Evolutionary conservation across 2,888 invertebrate genomes (phyloP), one percentile per base, ranked within the genome.

Genomic region (Hoplodrina blanda): DNA sequence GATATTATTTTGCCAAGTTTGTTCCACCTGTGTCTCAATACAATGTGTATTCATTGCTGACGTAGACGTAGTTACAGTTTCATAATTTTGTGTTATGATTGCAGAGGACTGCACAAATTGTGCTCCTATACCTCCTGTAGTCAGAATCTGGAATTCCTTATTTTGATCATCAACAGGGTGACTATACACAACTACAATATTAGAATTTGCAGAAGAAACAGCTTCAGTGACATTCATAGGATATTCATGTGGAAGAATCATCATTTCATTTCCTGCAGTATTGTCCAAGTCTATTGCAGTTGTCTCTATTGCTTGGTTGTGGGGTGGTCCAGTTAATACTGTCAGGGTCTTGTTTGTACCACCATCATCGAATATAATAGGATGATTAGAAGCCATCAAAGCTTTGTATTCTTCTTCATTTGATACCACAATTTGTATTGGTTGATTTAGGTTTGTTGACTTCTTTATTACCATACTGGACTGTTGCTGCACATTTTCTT

Each of bases 161-260:
- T 94, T 95, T 88, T 95, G 94, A 69, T 96, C 96, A 85, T 96
- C 95, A 49, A 97, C 94, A 55, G 96, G 96, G 87, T 97, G 97
- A 88, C 97, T 97, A 82, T 97, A 97, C 20, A 97, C 95, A 59
- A 97, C 97, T 17, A 97, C 97, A 87, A 97, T 97, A 83, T 97
- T 97, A 2, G 97, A 96, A 89, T 96, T 97, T 74, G 96, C 96
- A 68, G 90, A 85, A 52, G 94, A 81, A 65, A 95, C 94, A 46
- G 94, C 88, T 80, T 96, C 94, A 73, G 96, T 92, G 30, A 96
- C 96, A 92, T 96, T 97, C 50, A 97, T 90, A 70, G 96, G 96
- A 87, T 96, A 97, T 77, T 96, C 95, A 80, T 97, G 96, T 78
- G 96, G 97, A 57, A 97, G 92, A 63, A 97, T 97, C 97, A 97